These are phyloP conservation scores for Drosophila leonis DNA, from an alignment of 2,888 invertebrate genomes.

Conservation along the genomic window DNA sequence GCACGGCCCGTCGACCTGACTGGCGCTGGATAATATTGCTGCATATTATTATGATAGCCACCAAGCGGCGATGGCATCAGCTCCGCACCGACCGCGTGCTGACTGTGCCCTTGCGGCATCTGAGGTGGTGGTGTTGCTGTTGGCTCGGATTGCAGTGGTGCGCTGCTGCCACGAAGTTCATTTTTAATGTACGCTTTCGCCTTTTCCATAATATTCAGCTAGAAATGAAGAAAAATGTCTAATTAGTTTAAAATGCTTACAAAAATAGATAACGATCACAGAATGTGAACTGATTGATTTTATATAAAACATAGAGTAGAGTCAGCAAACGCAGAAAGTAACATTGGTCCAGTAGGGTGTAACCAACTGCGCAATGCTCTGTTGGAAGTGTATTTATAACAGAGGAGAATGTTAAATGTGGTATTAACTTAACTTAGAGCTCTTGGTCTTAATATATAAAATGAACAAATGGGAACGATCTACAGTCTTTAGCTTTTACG, in stretches of 20 bases:
- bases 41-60: slow-evolving; percentile 49
- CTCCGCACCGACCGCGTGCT: slow-evolving; percentile 43
- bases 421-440: too few species aligned
- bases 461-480: too few species aligned
- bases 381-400: too few species aligned
- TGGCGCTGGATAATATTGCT: slow-evolving; percentile 53
- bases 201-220: slow-evolving; percentile 87
- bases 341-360: too few species aligned
- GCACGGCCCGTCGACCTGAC: slow-evolving; percentile 59
- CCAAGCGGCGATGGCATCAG: slow-evolving; percentile 64
- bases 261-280: neutral
- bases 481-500: neutral
- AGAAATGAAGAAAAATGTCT: neutral
- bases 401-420: too few species aligned
- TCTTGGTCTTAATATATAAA: too few species aligned
- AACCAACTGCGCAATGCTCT: too few species aligned
- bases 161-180: slow-evolving; percentile 87
- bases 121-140: slow-evolving; percentile 42
- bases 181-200: slow-evolving; percentile 91
- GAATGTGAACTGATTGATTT: neutral
- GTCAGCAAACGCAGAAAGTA: too few species aligned
- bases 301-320: neutral
- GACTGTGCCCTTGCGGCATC: slow-evolving; percentile 19
- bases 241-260: neutral
- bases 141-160: slow-evolving; percentile 63